phyloP scores from a whole-genome alignment of 2,113 vertebrate genomes.

The Dromaius novaehollandiae region DNA sequence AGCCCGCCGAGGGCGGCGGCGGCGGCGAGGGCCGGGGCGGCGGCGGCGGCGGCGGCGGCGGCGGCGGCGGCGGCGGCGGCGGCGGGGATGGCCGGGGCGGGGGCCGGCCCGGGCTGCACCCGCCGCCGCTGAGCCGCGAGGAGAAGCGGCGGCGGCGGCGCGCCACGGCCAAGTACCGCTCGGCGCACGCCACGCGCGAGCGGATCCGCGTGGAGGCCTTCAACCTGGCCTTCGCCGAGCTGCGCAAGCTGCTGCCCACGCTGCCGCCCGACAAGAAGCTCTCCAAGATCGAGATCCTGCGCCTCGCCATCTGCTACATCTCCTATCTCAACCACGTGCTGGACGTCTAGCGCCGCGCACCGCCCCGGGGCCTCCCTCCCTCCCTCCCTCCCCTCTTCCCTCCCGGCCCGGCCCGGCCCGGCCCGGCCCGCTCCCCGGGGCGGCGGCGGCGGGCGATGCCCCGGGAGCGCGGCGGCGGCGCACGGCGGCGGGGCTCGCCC shows the following conservation, averaged over 20 bases:
- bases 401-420: too few species aligned
- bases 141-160: conserved; percentile 75
- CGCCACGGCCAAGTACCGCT: conserved; percentile 81
- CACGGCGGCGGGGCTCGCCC: too few species aligned
- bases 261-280: conserved; percentile 83
- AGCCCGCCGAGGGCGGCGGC: conserved; percentile 83
- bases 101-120: conserved; percentile 73
- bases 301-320: conserved; percentile 83
- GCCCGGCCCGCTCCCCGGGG: background rate
- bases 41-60: conserved; percentile 61
- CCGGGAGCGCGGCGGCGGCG: conserved; percentile 48
- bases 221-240: conserved; percentile 81
- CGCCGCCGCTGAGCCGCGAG: conserved; percentile 78
- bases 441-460: conserved; percentile 21
- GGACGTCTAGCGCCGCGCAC: conserved; percentile 51
- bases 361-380: fast-evolving
- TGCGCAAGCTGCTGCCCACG: conserved; percentile 81
- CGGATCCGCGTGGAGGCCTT: conserved; percentile 83
- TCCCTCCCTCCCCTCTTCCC: background rate
- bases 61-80: conserved; percentile 74
- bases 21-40: conserved; percentile 54
- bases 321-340: conserved; percentile 83
- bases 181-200: conserved; percentile 81
- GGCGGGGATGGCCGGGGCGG: conserved; percentile 68
- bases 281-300: conserved; percentile 83